Evolutionary conservation across 2,113 vertebrate genomes (phyloP), one percentile per base, ranked within the genome.

Genomic region (Pantherophis guttatus): DNA sequence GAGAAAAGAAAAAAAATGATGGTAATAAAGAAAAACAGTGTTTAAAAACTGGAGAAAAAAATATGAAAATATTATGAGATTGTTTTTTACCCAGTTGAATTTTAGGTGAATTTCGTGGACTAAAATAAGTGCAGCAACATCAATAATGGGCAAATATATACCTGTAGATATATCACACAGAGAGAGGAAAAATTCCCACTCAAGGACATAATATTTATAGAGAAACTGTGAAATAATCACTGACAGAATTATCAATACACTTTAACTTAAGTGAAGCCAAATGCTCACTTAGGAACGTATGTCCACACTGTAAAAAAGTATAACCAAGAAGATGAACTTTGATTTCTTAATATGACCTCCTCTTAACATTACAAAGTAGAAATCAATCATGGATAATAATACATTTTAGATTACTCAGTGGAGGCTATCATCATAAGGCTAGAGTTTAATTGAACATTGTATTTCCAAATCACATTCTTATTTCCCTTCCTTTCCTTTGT

Each of bases 341-440:
- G 26, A 62, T 96, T 92, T 53, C 92, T 65, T 90, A 48, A 53
- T 39, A 2, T 57, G n/a, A 92, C 9, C 2, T 50, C 13, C 9
- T 86, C 57, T 92, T 93, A 50, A 94, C n/a, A 90, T 9, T 5
- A 59, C 54, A n/a, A 87, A 93, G 3, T 53, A 94, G 52, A 95
- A 97, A 93, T 1, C 3, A 93, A 86, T 26, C 54, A 91, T 44
- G 4, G 88, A 58, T 24, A 91, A 90, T 90, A 33, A 93, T 87
- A 6, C 48, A 70, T 4, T 87, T 92, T 54, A 3, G 9, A 94
- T 3, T 48, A 89, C 91, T 95, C 12, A 55, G 5, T 39, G 48
- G 58, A 7, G 48, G 2, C 5, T 90, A 12, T 86, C 70, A 95
- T 15, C 54, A 89, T 92, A 50, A 11, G 11, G 29, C 53, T 87